These are phyloP conservation scores for Nyctalus aviator DNA, from an alignment of 2,797 vertebrate species.

Conservation along the genomic window DNA sequence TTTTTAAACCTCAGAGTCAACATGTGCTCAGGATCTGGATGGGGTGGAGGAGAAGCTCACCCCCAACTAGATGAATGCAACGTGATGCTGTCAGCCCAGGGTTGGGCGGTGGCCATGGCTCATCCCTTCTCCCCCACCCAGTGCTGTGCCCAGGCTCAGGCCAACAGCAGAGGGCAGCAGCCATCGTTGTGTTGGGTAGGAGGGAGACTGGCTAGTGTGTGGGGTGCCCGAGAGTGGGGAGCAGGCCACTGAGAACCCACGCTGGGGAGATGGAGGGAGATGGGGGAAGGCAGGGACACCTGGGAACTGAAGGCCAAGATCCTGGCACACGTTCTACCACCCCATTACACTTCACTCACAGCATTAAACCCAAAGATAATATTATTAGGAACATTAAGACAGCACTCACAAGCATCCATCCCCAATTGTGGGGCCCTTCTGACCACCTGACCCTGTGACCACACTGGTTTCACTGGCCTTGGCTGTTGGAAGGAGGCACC, in stretches of 20 bases:
- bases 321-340: background rate
- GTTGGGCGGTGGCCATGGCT: background rate
- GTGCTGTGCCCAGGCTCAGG: background rate
- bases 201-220: background rate
- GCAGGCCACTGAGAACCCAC: background rate
- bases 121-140: background rate
- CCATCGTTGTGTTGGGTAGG: rapidly evolving
- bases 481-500: background rate
- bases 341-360: background rate
- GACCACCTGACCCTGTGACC: background rate
- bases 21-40: background rate
- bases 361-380: background rate
- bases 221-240: background rate
- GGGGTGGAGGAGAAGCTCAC: background rate
- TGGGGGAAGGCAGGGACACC: background rate
- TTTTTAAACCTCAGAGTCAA: background rate
- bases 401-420: background rate
- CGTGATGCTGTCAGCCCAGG: background rate
- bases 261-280: background rate
- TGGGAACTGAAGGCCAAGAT: background rate
- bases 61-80: rapidly evolving
- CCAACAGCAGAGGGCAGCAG: background rate
- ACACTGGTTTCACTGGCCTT: background rate
- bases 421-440: background rate
- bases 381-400: constrained; percentile 24